These are phyloP conservation scores for Rana temporaria DNA, from an alignment of 2,113 vertebrate genomes.

Conservation along the genomic window DNA sequence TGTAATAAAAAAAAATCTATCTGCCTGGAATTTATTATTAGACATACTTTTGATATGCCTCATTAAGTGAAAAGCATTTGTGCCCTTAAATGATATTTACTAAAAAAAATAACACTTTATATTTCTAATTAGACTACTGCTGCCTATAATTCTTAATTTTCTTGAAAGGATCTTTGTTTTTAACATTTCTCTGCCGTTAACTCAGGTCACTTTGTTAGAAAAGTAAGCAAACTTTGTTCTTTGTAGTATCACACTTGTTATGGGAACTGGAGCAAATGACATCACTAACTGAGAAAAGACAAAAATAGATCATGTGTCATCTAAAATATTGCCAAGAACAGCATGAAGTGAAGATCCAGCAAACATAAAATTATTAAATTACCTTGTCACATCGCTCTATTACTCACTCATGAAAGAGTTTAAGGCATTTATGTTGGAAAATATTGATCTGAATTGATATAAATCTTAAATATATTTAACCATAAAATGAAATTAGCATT, in stretches of 20 bases:
- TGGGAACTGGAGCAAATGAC: conserved; percentile 1
- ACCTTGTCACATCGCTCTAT: conserved; percentile 21
- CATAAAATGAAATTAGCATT: conserved; percentile 35
- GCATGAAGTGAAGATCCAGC: conserved; percentile 11
- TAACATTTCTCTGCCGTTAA: no score
- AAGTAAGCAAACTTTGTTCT: no score
- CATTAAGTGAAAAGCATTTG: no score
- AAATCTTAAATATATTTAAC: conserved; percentile 43
- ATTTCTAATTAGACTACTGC: no score
- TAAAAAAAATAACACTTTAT: no score
- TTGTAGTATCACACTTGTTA: neutral
- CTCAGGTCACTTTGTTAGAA: no score
- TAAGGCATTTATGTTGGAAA: conserved; percentile 40
- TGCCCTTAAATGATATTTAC: no score
- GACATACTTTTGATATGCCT: no score
- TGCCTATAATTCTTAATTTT: no score
- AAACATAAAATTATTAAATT: conserved; percentile 46
- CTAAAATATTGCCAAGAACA: conserved; percentile 46
- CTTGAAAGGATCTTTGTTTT: no score
- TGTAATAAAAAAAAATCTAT: no score
- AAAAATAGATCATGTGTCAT: conserved; percentile 40
- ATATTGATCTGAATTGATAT: conserved; percentile 49
- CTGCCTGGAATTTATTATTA: no score
- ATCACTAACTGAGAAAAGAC: conserved; percentile 1
- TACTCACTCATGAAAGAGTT: conserved; percentile 42